Evolutionary conservation across 2,888 invertebrate genomes (phyloP).

Genomic region (Parnassius apollo): DNA sequence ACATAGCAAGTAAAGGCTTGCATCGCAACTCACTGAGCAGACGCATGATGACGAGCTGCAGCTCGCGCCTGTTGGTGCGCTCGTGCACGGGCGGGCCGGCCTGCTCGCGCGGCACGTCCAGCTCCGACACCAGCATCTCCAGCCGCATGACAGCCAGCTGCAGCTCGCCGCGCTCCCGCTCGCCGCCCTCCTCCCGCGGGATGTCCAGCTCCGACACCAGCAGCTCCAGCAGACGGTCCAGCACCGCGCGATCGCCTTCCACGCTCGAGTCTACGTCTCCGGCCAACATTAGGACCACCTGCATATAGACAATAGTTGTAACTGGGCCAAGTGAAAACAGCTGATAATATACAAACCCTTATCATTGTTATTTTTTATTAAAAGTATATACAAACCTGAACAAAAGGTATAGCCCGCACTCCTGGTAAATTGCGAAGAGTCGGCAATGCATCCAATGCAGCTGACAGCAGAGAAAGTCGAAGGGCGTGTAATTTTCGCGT

Average conservation of each 20-base stretch:
- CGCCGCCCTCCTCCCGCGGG: constrained; percentile 62
- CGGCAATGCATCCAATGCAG: constrained; percentile 89
- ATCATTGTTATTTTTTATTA: not conserved
- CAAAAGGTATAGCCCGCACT: constrained; percentile 92
- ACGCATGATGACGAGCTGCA: constrained; percentile 93
- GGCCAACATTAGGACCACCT: constrained; percentile 93
- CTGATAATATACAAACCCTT: no score
- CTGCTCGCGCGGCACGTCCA: constrained; percentile 80
- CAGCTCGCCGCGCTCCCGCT: constrained; percentile 85
- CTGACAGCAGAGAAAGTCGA: constrained; percentile 86
- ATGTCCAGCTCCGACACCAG: constrained; percentile 88
- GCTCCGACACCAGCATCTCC: constrained; percentile 85
- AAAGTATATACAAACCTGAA: constrained; percentile 83
- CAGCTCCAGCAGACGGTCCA: constrained; percentile 87
- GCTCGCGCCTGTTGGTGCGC: constrained; percentile 89
- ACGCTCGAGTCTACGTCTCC: constrained; percentile 93
- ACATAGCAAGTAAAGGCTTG: not conserved
- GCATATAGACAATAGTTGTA: not conserved
- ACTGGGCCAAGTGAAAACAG: no score
- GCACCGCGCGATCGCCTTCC: constrained; percentile 88
- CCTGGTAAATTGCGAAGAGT: constrained; percentile 89
- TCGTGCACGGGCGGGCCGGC: constrained; percentile 78
- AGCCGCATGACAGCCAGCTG: constrained; percentile 93
- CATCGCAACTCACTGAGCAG: constrained; percentile 85
- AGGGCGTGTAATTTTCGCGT: constrained; percentile 84